A percentile compares a stretch with the other conserved stretches of the same genome.
Conservation (phyloP, 2,113 vertebrate genomes). For the Motacilla tschutschensis region DNA sequence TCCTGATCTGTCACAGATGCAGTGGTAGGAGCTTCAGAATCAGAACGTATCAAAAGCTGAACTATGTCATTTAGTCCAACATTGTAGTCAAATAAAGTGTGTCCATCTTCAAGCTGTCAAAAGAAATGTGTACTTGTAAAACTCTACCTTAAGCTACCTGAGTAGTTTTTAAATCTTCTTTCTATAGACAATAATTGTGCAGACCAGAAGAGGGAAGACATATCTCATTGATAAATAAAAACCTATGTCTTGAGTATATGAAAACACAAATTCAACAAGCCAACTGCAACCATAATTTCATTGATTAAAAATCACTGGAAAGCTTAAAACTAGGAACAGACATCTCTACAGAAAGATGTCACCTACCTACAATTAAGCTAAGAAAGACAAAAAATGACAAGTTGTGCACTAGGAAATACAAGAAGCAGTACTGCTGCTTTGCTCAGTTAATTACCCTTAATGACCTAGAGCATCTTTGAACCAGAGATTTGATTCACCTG, state of each 20-base stretch:
- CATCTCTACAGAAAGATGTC: neutral
- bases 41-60: constrained; percentile 93
- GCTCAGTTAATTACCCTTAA: neutral
- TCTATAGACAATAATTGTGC: neutral
- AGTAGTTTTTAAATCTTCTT: neutral
- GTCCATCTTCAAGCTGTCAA: constrained; percentile 94
- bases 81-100: constrained; percentile 96
- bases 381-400: neutral
- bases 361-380: neutral
- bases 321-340: neutral
- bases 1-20: constrained; percentile 77
- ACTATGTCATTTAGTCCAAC: constrained; percentile 98
- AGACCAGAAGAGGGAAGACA: neutral
- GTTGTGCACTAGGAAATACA: neutral
- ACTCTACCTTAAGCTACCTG: neutral
- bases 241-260: neutral
- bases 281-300: neutral
- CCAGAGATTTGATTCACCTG: neutral
- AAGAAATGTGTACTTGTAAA: constrained; percentile 31
- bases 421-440: neutral
- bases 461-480: neutral
- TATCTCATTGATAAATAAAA: neutral
- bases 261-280: neutral
- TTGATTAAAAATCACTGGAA: neutral
- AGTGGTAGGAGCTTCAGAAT: constrained; percentile 82